A percentile compares a stretch with the other conserved stretches of the same genome.
These are phyloP conservation scores for Pocillopora verrucosa DNA, from an alignment of 64 coral and sea anemone genomes.

Conservation along the genomic window DNA sequence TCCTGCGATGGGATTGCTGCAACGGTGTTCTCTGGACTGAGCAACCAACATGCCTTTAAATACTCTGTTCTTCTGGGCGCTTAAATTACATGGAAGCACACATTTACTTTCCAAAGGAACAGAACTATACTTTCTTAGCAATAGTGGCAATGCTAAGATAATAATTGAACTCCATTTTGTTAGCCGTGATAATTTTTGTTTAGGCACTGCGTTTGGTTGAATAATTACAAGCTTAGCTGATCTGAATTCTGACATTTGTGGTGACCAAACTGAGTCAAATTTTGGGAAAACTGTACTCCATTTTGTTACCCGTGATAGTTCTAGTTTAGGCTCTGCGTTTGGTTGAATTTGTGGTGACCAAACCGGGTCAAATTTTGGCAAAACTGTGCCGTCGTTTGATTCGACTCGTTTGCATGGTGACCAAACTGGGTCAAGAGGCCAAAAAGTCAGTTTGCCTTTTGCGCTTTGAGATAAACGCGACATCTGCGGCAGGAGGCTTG, in stretches of 20 bases:
- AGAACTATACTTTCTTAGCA: constrained; percentile 53
- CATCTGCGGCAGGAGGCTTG: neutral
- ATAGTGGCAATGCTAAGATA: constrained; percentile 47
- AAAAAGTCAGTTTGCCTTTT: too few species aligned
- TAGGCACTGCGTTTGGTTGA: constrained; percentile 36
- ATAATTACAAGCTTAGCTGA: constrained; percentile 41
- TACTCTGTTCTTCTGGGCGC: constrained; percentile 49
- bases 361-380: constrained; percentile 64
- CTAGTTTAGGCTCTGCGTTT: too few species aligned
- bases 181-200: constrained; percentile 57
- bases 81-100: constrained; percentile 59
- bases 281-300: too few species aligned
- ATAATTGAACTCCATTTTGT: constrained; percentile 58
- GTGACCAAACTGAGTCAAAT: neutral
- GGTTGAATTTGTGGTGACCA: neutral
- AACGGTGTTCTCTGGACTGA: constrained; percentile 36
- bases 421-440: neutral
- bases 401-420: constrained; percentile 10
- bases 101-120: constrained; percentile 47
- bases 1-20: neutral
- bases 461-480: constrained; percentile 5
- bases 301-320: too few species aligned
- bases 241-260: neutral
- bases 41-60: constrained; percentile 42
- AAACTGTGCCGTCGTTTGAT: constrained; percentile 49